Evolutionary conservation across 2,113 vertebrate genomes (phyloP).

Genomic region (Alectura lathami): DNA sequence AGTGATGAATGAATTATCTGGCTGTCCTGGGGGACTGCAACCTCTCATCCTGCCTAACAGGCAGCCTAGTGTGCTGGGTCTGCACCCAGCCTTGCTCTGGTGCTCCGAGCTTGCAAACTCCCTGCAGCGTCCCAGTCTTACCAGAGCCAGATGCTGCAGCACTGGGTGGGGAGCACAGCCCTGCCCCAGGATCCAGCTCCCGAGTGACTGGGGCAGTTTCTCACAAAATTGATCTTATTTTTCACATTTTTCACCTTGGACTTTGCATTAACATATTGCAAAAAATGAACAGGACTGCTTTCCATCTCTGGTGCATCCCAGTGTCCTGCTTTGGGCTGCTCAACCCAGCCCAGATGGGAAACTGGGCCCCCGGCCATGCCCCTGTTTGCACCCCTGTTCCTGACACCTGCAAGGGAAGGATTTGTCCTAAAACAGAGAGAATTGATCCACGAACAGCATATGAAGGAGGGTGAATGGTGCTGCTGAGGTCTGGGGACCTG

Average conservation of each 20-base stretch:
- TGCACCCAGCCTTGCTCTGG: rapidly evolving
- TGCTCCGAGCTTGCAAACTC: neutral
- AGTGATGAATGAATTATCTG: no score
- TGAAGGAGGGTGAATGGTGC: neutral
- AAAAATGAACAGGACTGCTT: neutral
- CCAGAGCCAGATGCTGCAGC: rapidly evolving
- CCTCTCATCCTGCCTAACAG: no score
- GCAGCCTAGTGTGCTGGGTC: neutral
- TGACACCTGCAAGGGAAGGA: neutral
- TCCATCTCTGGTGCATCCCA: neutral
- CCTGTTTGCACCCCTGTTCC: neutral
- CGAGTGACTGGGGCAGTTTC: neutral
- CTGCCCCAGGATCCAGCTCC: neutral
- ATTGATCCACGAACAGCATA: neutral
- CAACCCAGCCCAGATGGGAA: neutral
- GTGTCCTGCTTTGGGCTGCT: neutral
- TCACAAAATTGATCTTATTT: neutral
- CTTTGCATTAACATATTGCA: neutral
- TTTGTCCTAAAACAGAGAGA: neutral
- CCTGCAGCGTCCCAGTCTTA: rapidly evolving
- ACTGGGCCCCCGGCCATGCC: neutral
- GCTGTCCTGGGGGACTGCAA: no score
- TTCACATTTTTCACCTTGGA: neutral
- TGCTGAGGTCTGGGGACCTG: neutral
- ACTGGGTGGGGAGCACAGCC: rapidly evolving